Percentiles rank a stretch among this genome's conserved stretches.
phyloP scores from a whole-genome alignment of 1,140 invertebrate genomes.

The Stegodyphus dumicola region DNA sequence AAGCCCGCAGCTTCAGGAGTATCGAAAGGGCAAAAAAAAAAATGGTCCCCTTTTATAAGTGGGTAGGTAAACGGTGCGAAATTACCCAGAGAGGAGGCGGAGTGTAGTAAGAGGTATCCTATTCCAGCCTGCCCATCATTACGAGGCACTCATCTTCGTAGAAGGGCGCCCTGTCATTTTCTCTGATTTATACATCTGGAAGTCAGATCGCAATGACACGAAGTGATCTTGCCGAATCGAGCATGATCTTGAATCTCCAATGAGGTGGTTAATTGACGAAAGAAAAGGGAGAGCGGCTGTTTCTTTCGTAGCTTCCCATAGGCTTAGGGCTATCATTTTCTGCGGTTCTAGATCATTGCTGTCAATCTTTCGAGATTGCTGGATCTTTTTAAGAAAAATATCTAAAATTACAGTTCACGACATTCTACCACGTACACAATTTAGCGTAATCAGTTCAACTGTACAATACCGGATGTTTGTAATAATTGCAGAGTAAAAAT shows the following conservation, averaged over 20 bases:
- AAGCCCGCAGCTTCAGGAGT: neutral
- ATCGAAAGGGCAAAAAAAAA: neutral
- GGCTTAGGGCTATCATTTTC: too few species aligned
- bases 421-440: too few species aligned
- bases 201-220: constrained; percentile 37
- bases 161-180: constrained; percentile 53
- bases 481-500: too few species aligned
- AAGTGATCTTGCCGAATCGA: neutral
- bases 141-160: neutral
- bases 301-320: too few species aligned
- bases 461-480: too few species aligned
- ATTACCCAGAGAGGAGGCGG: constrained; percentile 23
- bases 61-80: constrained; percentile 42
- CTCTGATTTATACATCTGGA: constrained; percentile 45
- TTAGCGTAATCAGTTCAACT: too few species aligned
- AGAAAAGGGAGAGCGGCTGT: neutral
- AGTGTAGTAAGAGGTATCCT: constrained; percentile 1
- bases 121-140: constrained; percentile 40
- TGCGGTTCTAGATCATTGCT: too few species aligned
- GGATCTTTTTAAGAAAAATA: too few species aligned
- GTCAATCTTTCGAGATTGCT: too few species aligned
- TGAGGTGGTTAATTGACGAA: constrained; percentile 24
- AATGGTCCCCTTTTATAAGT: constrained; percentile 14
- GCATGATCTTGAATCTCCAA: constrained; percentile 38
- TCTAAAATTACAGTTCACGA: too few species aligned